phyloP scores from a whole-genome alignment of 2,888 invertebrate species.

The Cerastis leucographa region DNA sequence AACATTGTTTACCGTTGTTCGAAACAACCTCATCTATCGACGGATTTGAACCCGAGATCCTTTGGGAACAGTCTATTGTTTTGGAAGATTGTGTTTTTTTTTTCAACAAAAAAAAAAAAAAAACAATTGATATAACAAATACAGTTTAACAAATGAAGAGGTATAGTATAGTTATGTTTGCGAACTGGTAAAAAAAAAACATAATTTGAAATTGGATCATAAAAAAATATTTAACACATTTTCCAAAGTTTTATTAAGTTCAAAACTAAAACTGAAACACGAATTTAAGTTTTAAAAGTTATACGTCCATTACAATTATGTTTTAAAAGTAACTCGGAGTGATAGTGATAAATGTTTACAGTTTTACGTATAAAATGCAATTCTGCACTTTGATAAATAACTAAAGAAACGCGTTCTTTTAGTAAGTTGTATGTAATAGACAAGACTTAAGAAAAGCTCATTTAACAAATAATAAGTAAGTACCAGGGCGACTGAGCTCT shows the following conservation, averaged over 20 bases:
- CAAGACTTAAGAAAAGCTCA: neutral
- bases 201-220: neutral
- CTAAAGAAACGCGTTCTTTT: slow-evolving; percentile 8
- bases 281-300: neutral
- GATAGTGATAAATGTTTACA: slow-evolving; percentile 9
- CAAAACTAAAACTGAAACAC: neutral
- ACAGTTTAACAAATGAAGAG: neutral
- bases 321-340: slow-evolving; percentile 15
- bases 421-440: neutral
- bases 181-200: neutral
- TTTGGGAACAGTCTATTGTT: slow-evolving; percentile 25
- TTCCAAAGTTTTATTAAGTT: neutral
- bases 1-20: slow-evolving; percentile 24
- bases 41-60: slow-evolving; percentile 43
- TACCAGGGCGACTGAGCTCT: too few relatives aligned
- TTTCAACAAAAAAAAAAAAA: neutral
- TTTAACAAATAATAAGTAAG: neutral
- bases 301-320: neutral
- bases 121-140: neutral
- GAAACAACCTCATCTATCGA: slow-evolving; percentile 12
- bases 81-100: slow-evolving; percentile 14
- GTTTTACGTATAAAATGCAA: neutral
- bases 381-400: slow-evolving; percentile 28
- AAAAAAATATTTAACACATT: neutral
- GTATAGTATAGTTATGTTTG: neutral